Evolutionary conservation across 2,888 invertebrate genomes (phyloP), one percentile per base, ranked within the genome.

Genomic region (Petrophora chlorosata): DNA sequence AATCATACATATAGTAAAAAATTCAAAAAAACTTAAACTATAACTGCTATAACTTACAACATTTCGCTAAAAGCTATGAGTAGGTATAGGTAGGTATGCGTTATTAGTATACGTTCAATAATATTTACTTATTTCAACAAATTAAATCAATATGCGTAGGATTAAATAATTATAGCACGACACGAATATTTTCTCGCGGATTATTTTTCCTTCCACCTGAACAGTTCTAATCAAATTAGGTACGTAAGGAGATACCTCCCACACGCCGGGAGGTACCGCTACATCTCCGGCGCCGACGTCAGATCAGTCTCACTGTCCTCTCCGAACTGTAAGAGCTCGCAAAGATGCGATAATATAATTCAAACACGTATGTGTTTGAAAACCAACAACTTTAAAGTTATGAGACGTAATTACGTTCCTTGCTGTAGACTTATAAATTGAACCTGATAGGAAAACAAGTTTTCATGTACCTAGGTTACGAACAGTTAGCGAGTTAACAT

Each of bases 121-220:
- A n/a, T n/a, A n/a, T n/a, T n/a, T n/a, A n/a, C n/a, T n/a, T n/a
- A n/a, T n/a, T n/a, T n/a, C n/a, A n/a, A n/a, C n/a, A n/a, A n/a
- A n/a, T n/a, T n/a, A n/a, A 36, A 36, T 36, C 25, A 36, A 36
- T 26, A 7, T 5, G 22, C 22, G n/a, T 22, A 22, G 13, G 34
- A 34, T 22, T 13, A 3, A 25, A 5, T 25, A 15, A 15, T 25
- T 25, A n/a, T 9, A 25, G 5, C 15, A 5, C 23, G 7, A 13
- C n/a, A n/a, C n/a, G n/a, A n/a, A n/a, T 9, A 14, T 22, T 22
- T n/a, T 25, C 16, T 26, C 12, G 12, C 12, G 16, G 30, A 2
- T 30, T 34, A 34, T 34, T 23, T 34, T 23, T 22, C 34, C 23
- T 19, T 33, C 23, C 23, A 34, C 22, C 19, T 30, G n/a, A 16